phyloP scores from a whole-genome alignment of 2,113 vertebrate species.

The Anolis carolinensis region DNA sequence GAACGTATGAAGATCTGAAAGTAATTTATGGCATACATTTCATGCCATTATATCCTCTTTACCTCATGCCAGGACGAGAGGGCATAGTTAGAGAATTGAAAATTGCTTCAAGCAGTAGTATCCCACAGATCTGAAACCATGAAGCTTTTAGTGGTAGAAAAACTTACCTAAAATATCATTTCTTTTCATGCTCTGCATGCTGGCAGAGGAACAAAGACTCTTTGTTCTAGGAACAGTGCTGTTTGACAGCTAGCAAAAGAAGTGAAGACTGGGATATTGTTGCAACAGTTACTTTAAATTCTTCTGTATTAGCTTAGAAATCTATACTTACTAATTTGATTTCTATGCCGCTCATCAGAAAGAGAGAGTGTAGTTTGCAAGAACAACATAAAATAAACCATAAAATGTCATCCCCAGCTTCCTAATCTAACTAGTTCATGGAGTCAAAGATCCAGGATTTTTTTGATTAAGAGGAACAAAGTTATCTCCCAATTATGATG shows the following conservation, averaged over 20 bases:
- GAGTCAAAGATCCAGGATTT: too few species aligned
- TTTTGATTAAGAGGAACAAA: too few species aligned
- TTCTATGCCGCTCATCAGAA: background rate
- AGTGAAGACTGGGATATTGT: background rate
- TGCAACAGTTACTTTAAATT: background rate
- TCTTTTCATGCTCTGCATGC: background rate
- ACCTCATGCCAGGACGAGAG: background rate
- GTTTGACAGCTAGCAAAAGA: background rate
- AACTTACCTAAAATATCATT: background rate
- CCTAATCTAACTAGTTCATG: background rate
- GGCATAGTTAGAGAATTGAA: background rate
- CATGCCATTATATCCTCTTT: background rate
- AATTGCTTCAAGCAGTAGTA: background rate
- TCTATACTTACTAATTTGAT: background rate
- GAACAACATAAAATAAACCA: background rate
- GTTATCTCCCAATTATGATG: background rate
- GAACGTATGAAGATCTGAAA: background rate
- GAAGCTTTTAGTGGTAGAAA: background rate
- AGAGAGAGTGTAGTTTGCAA: background rate
- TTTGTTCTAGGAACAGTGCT: background rate
- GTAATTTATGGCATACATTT: background rate
- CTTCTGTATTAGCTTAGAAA: background rate
- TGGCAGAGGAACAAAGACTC: slow-evolving; percentile 6
- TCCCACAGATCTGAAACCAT: background rate
- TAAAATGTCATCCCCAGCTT: background rate